phyloP scores from a whole-genome alignment of 23 tunicate genomes.

The Halocynthia aurantium region DNA sequence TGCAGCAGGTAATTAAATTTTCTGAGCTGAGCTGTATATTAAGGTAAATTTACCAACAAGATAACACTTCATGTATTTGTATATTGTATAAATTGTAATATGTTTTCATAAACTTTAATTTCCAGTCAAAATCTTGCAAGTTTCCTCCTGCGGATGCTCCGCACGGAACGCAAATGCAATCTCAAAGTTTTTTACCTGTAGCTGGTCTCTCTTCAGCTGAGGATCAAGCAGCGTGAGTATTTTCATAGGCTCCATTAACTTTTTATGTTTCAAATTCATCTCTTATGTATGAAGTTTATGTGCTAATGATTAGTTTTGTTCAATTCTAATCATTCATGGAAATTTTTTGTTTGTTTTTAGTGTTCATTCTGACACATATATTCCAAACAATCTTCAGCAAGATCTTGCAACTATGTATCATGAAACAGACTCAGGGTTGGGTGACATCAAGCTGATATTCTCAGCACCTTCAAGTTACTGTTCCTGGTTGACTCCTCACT shows the following conservation, averaged over 20 bases:
- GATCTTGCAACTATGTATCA: constrained; percentile 3
- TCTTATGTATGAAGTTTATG: too few species aligned
- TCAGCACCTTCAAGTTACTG: neutral
- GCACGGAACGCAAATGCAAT: neutral
- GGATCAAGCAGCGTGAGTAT: too few species aligned
- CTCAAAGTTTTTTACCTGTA: too few species aligned
- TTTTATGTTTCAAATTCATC: too few species aligned
- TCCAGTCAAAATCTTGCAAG: constrained; percentile 1
- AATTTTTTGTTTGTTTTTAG: neutral
- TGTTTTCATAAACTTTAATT: neutral
- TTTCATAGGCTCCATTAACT: too few species aligned
- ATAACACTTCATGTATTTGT: neutral
- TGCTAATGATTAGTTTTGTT: too few species aligned
- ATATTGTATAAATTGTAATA: neutral
- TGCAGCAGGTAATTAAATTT: neutral
- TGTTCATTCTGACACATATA: neutral
- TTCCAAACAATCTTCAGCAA: neutral
- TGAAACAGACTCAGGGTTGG: constrained; percentile 13
- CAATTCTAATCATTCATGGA: neutral
- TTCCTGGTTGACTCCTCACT: constrained; percentile 6
- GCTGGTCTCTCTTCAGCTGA: neutral
- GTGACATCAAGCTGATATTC: constrained; percentile 7
- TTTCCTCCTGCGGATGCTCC: neutral
- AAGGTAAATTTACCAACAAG: neutral
- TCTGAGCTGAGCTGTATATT: neutral